Evolutionary conservation across 2,888 invertebrate species (phyloP).

Genomic region (Hirudinaria manillensis): DNA sequence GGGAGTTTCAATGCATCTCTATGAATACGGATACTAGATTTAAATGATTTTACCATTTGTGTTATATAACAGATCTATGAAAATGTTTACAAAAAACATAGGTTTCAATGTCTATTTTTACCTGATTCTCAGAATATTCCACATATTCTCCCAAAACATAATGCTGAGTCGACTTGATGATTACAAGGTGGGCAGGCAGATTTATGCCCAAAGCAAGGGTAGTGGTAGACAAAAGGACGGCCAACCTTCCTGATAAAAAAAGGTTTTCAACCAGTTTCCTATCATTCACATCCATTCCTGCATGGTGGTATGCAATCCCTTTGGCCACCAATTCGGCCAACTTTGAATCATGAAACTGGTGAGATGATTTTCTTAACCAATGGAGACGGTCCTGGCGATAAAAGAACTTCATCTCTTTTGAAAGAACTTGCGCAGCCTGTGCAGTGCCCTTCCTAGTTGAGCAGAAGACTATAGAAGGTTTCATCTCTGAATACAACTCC

Average conservation of each 20-base stretch:
- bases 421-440: conserved; percentile 65
- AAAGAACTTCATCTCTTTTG: conserved; percentile 61
- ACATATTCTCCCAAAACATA: conserved; percentile 63
- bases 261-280: conserved; percentile 64
- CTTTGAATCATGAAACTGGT: conserved; percentile 56
- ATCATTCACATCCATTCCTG: conserved; percentile 66
- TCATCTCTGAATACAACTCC: conserved; percentile 66
- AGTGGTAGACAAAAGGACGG: conserved; percentile 61
- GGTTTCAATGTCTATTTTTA: not conserved
- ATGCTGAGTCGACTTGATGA: conserved; percentile 72
- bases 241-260: conserved; percentile 64
- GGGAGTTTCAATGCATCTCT: too few species aligned
- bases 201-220: conserved; percentile 74
- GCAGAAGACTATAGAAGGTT: conserved; percentile 69
- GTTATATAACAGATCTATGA: too few species aligned
- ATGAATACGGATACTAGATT: too few species aligned
- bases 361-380: conserved; percentile 55
- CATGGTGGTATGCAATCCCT: conserved; percentile 74
- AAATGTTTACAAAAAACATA: too few species aligned
- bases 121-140: conserved; percentile 68
- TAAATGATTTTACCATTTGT: too few species aligned
- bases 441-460: conserved; percentile 69
- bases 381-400: conserved; percentile 58
- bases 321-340: conserved; percentile 58
- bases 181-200: conserved; percentile 74